Percentiles rank a stretch among this genome's conserved stretches.
Evolutionary conservation across 30 jellyfish, hydroid and myxozoan genomes (phyloP).

Genomic region (Cassiopea andromeda): DNA sequence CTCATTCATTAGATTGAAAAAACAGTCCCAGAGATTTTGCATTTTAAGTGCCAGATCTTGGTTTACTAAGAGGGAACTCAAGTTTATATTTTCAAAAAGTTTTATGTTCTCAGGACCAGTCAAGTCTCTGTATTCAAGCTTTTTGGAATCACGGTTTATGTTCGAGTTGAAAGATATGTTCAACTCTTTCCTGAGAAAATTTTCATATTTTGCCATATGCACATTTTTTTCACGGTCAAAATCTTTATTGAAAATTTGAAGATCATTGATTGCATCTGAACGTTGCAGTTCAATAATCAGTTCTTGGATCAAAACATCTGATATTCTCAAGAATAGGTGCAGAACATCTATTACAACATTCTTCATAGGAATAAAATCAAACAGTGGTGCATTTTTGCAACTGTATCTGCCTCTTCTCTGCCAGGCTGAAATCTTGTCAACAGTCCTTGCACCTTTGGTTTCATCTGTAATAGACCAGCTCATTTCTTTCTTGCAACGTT

Average conservation of each 20-base stretch:
- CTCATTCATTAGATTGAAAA: no score
- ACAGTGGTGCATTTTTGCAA: not conserved
- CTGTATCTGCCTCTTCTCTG: not conserved
- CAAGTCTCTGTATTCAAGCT: not conserved
- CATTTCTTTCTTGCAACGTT: not conserved
- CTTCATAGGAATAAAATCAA: not conserved
- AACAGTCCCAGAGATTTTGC: not conserved
- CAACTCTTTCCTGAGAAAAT: not conserved
- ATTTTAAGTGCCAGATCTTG: not conserved
- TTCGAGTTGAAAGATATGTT: not conserved
- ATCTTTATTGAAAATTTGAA: not conserved
- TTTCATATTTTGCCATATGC: not conserved
- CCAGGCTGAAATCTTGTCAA: not conserved
- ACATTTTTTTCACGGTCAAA: not conserved
- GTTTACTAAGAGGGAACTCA: not conserved
- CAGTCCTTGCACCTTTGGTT: not conserved
- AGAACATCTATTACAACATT: not conserved
- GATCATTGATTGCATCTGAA: not conserved
- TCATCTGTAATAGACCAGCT: not conserved
- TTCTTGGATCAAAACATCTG: not conserved
- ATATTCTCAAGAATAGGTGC: not conserved
- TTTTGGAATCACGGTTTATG: not conserved
- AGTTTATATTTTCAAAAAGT: not conserved
- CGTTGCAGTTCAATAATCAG: not conserved
- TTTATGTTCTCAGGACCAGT: not conserved